These are phyloP conservation scores for Neodiprion virginianus DNA, from an alignment of 1,140 invertebrate genomes.

Conservation along the genomic window DNA sequence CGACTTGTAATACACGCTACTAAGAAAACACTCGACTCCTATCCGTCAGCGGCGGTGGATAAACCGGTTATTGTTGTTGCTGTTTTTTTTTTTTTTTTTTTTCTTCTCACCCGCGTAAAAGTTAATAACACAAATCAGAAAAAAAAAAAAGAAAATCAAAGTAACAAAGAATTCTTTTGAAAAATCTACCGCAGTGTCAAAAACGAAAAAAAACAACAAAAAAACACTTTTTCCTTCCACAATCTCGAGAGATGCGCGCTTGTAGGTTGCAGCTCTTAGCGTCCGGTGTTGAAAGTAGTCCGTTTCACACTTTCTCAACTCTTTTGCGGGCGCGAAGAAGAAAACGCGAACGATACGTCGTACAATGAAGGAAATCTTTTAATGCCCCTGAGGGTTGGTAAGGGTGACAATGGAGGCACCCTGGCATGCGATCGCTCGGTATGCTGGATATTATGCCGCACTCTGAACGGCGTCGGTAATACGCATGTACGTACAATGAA, in stretches of 20 bases:
- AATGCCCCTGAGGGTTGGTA: slow-evolving; percentile 32
- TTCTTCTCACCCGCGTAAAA: too few relatives aligned
- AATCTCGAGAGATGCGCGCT: too few relatives aligned
- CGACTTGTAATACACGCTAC: slow-evolving; percentile 37
- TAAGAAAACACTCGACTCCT: slow-evolving; percentile 34
- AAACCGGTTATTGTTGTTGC: not conserved
- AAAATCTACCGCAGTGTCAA: too few relatives aligned
- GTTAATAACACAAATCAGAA: too few relatives aligned
- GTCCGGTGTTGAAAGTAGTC: too few relatives aligned
- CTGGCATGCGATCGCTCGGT: slow-evolving; percentile 41
- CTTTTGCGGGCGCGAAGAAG: slow-evolving; percentile 27
- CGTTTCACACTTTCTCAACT: slow-evolving; percentile 18
- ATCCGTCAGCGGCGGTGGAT: not conserved
- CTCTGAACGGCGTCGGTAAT: too few relatives aligned
- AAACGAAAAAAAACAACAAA: too few relatives aligned
- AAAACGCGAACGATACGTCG: slow-evolving; percentile 17
- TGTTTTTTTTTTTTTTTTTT: not conserved
- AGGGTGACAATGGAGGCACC: slow-evolving; percentile 42
- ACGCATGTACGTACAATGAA: not conserved
- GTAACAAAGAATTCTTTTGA: too few relatives aligned
- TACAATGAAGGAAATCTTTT: slow-evolving; percentile 50
- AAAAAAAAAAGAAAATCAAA: too few relatives aligned
- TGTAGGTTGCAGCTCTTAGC: too few relatives aligned
- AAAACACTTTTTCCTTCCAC: too few relatives aligned
- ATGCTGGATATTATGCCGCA: slow-evolving; percentile 26